Conservation (phyloP, 2,113 vertebrate species). For the Choloepus hoffmanni region DNA sequence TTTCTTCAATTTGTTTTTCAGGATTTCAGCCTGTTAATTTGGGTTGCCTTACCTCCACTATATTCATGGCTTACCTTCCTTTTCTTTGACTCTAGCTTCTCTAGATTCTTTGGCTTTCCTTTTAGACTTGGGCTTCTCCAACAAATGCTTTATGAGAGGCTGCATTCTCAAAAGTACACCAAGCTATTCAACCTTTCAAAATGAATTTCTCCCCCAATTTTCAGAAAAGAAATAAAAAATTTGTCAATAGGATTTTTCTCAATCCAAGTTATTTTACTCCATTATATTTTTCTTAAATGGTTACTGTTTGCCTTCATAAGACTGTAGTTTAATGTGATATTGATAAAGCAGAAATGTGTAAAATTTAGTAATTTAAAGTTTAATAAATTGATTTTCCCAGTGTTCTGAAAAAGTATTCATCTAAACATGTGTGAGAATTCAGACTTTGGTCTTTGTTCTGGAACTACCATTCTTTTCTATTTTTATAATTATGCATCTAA, state of each 20-base stretch:
- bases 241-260: background rate
- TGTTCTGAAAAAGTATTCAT: background rate
- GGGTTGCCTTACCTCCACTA: background rate
- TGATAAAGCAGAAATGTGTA: background rate
- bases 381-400: constrained; percentile 1
- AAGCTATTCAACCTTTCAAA: background rate
- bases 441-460: background rate
- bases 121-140: background rate
- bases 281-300: background rate
- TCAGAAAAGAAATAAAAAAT: constrained; percentile 8
- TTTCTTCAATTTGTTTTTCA: constrained; percentile 7
- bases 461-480: background rate
- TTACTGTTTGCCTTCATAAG: background rate
- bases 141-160: background rate
- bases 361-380: background rate
- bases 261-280: background rate
- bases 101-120: background rate
- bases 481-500: background rate
- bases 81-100: background rate
- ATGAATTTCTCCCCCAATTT: background rate
- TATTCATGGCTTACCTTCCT: background rate
- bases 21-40: background rate
- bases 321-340: background rate
- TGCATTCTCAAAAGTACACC: background rate
- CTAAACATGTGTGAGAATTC: background rate